phyloP scores from a whole-genome alignment of 2,797 vertebrate genomes.

The Discoglossus pictus region DNA sequence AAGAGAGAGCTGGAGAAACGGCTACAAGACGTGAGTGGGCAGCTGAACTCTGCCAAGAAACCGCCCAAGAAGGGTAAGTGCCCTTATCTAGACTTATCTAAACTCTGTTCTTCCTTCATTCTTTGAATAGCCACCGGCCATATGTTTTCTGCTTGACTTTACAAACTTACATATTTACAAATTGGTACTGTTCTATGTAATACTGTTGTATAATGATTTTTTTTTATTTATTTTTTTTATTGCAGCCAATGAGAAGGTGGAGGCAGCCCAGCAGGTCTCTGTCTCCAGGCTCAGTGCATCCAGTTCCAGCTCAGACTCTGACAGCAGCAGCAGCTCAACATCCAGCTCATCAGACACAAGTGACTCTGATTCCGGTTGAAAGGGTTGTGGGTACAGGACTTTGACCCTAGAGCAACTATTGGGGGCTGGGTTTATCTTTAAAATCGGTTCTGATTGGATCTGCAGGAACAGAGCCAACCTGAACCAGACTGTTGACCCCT shows the following conservation, averaged over 20 bases:
- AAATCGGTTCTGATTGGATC: conserved; percentile 58
- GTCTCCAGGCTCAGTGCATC: conserved; percentile 89
- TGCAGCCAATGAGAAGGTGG: conserved; percentile 76
- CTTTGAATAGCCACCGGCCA: neutral
- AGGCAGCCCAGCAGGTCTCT: conserved; percentile 65
- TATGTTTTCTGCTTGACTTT: neutral
- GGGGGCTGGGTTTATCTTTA: conserved; percentile 23
- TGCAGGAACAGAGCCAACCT: conserved; percentile 65
- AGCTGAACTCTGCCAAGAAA: conserved; percentile 92
- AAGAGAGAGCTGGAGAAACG: conserved; percentile 88
- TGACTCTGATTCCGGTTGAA: conserved; percentile 84
- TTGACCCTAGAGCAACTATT: conserved; percentile 25
- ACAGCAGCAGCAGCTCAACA: conserved; percentile 81
- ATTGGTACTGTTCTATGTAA: no score
- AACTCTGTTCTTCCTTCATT: no score
- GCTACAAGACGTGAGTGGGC: conserved; percentile 89
- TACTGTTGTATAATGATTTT: no score
- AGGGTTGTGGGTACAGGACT: conserved; percentile 6
- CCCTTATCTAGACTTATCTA: no score
- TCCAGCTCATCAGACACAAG: conserved; percentile 90
- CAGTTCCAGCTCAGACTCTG: conserved; percentile 87
- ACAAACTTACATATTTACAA: no score
- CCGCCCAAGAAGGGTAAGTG: conserved; percentile 85
- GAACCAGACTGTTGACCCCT: conserved; percentile 19
- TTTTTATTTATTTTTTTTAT: neutral